Conservation (phyloP, 2,113 vertebrate genomes). For the Petromus typicus region DNA sequence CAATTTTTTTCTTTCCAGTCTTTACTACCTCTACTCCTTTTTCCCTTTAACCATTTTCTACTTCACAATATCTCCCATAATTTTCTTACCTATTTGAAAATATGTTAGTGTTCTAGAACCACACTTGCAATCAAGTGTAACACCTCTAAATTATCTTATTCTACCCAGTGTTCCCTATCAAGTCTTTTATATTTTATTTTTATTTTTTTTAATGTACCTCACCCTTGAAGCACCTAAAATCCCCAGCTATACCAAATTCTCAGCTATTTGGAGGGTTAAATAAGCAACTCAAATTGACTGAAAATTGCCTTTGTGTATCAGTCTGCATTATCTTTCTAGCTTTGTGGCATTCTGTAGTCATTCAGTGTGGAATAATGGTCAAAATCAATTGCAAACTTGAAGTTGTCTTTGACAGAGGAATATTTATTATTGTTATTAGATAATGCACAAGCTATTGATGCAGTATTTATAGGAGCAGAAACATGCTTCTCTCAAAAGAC, state of each 20-base stretch:
- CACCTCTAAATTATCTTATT: slow-evolving; percentile 35
- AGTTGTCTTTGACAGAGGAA: slow-evolving; percentile 58
- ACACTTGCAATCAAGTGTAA: neutral
- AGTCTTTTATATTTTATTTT: too few species aligned
- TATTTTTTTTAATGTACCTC: neutral
- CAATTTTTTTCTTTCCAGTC: too few species aligned
- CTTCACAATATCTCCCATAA: too few species aligned
- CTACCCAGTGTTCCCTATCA: neutral
- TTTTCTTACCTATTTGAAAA: neutral
- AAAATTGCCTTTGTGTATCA: slow-evolving; percentile 47
- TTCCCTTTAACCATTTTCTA: too few species aligned
- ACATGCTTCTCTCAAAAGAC: slow-evolving; percentile 15
- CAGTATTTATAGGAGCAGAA: slow-evolving; percentile 52
- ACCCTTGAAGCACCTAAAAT: neutral
- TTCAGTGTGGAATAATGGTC: slow-evolving; percentile 54
- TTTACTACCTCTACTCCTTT: too few species aligned
- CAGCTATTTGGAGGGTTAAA: slow-evolving; percentile 36
- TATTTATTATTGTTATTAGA: slow-evolving; percentile 68
- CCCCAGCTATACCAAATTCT: neutral
- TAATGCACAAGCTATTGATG: neutral
- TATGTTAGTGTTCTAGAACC: neutral
- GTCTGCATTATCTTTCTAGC: neutral
- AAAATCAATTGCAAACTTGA: slow-evolving; percentile 59
- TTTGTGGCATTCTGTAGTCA: slow-evolving; percentile 42
- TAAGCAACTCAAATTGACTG: neutral